Evolutionary conservation across 2,888 invertebrate genomes (phyloP), one percentile per base, ranked within the genome.

Genomic region (Micoletzkya japonica): DNA sequence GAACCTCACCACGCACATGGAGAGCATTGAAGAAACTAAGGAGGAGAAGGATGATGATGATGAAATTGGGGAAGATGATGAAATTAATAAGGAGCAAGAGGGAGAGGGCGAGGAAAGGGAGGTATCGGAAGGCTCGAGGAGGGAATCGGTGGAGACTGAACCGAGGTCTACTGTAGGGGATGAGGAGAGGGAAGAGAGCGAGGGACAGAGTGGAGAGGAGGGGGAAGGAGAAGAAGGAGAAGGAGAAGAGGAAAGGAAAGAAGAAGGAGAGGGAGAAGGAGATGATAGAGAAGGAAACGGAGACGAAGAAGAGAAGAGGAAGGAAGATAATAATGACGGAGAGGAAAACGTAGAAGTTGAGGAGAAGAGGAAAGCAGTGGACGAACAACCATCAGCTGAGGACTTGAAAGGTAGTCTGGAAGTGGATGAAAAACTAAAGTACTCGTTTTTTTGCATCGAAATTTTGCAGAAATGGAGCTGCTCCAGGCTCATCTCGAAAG

Each of bases 1-100:
- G 17, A 63, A 63, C 17, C n/a, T n/a, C n/a, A n/a, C n/a, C n/a
- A n/a, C n/a, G n/a, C n/a, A n/a, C n/a, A 63, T 63, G 63, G 63
- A 37, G 34, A 63, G 63, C 34, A 63, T 63, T 6, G 63, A 63
- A 32, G n/a, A n/a, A n/a, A n/a, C n/a, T n/a, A n/a, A n/a, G 24
- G 36, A 36, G 36, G 10, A 36, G 14, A 14, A 59, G 37, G 34
- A 58, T 34, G 7, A 58, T 10, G 7, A 2, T 2, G 28, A 39
- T n/a, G 39, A 26, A 4, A 28, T 26, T 28, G 39, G 20, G 24
- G 36, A 10, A n/a, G 60, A 44, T 24, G 44, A 1, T 0, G 44
- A 60, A 6, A 37, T 28, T 28, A 30, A 28, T 2, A 28, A 44
- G 1, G 26, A 1, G 0, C 20, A 61, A 7, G 60, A 34, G 2